phyloP scores from a whole-genome alignment of 2,113 vertebrate species.

The Pachyramphus minor region DNA sequence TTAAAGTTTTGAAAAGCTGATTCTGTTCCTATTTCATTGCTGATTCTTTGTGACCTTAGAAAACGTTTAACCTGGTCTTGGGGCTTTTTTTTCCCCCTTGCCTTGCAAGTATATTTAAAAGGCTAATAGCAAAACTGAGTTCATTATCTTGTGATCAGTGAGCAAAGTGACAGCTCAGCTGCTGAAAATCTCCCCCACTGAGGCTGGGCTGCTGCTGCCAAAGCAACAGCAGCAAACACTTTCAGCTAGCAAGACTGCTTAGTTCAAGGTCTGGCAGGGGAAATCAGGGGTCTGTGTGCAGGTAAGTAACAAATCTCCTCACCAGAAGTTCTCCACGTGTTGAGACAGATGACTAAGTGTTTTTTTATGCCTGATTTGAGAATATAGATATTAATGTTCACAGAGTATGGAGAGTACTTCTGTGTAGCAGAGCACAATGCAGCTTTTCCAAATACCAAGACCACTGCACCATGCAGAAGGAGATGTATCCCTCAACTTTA shows the following conservation, averaged over 20 bases:
- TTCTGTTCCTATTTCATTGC: not conserved
- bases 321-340: not conserved
- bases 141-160: not conserved
- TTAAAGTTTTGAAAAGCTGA: not conserved
- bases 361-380: not conserved
- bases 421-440: not conserved
- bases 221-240: not conserved
- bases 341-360: not conserved
- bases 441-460: not conserved
- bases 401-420: not conserved
- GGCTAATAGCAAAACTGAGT: not conserved
- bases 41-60: not conserved
- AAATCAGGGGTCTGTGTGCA: not conserved
- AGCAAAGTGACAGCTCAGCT: not conserved
- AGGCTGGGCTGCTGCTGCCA: not conserved
- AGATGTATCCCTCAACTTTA: not conserved
- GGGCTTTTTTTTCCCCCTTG: rapidly evolving
- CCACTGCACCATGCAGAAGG: not conserved
- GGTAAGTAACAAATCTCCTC: not conserved
- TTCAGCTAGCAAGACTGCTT: not conserved
- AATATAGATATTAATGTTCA: not conserved
- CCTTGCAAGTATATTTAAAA: not conserved
- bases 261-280: not conserved
- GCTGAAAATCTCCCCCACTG: not conserved
- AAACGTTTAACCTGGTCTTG: not conserved